Evolutionary conservation across 1,140 invertebrate species (phyloP).

Genomic region (Micrasema minimum): DNA sequence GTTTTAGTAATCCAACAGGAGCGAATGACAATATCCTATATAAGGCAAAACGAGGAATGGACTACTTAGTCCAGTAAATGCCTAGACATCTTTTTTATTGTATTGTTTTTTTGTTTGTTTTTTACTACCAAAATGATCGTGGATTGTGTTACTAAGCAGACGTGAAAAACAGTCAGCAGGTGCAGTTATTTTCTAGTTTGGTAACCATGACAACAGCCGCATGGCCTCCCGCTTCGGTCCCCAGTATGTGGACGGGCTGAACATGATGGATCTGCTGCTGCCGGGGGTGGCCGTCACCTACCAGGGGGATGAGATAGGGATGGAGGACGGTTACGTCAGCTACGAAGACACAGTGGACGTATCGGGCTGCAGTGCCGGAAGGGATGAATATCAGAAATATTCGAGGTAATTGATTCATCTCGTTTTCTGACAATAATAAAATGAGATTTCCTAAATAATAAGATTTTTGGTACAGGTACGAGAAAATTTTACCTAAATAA

Average conservation of each 20-base stretch:
- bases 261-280: conserved; percentile 73
- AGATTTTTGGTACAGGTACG: no score
- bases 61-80: background rate
- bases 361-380: conserved; percentile 58
- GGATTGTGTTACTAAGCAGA: background rate
- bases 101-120: background rate
- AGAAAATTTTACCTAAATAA: no score
- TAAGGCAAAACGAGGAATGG: no score
- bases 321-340: conserved; percentile 71
- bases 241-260: conserved; percentile 73
- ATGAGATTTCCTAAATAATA: no score
- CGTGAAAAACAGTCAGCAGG: background rate
- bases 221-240: conserved; percentile 72
- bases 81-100: background rate
- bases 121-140: background rate
- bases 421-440: no score
- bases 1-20: no score
- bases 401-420: conserved; percentile 51
- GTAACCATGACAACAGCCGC: conserved; percentile 77
- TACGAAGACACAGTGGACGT: conserved; percentile 66
- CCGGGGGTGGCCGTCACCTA: conserved; percentile 78
- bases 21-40: no score
- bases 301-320: conserved; percentile 81
- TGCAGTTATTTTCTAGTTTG: conserved; percentile 61
- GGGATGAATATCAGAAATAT: conserved; percentile 46